Evolutionary conservation across 2,888 invertebrate genomes (phyloP), one percentile per base, ranked within the genome.

Genomic region (Timandra comae): DNA sequence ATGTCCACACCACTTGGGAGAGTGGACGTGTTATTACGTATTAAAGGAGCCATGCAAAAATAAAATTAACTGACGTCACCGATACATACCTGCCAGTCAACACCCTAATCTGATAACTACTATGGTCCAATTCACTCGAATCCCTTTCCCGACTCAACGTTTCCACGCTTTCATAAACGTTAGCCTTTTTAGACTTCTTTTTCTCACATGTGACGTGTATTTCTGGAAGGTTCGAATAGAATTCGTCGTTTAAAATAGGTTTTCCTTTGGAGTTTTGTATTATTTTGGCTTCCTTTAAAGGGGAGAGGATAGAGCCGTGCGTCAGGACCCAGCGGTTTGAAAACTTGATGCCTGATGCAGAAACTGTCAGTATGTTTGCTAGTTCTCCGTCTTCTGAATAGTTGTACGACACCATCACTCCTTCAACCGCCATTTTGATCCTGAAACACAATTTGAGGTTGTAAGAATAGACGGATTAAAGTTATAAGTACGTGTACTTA

Each of bases 301-400:
- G 76, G 0, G 79, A 78, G 8, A 88, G 63, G 7, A 87, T 73
- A 12, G 85, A 84, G 2, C 88, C 88, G 44, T 88, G 88, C 0
- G 87, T 85, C 3, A 88, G 63, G 16, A 88, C 79, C 86, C 87
- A 87, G 10, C 86, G 66, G n/a, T 77, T 62, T 28, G 78, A 75
- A 60, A 88, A 87, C 38, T 73, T 74, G 44, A 88, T 81, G 9
- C 88, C 88, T 2, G 88, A 88, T 1, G 85, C 78, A 1, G 87
- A 78, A 2, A 82, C 82, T 0, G 79, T 85, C 8, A 84, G 61
- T 46, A 85, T 85, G 43, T 82, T 84, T 0, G 82, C 73, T n/a
- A 67, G 68, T 35, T 84, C 81, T 0, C 68, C 74, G 41, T 72
- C 70, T 2, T 75, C 71, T 0, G 73, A 76, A 35, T 79, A 79